Percentiles rank a stretch among this genome's conserved stretches.
These are phyloP conservation scores for Cheilosia impressa DNA, from an alignment of 2,888 invertebrate species.

Conservation along the genomic window DNA sequence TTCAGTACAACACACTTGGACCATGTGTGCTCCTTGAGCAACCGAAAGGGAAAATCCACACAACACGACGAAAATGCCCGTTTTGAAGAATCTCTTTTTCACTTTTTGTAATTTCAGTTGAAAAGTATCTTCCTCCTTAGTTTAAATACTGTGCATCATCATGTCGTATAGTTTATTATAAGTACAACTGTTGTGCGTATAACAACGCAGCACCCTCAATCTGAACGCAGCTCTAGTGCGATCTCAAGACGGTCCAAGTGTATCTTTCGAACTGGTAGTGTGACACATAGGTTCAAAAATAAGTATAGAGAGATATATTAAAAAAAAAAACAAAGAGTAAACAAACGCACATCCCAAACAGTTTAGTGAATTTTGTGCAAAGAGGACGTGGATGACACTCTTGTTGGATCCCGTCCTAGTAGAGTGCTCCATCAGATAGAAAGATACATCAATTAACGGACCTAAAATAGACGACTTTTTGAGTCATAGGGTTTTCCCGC, in stretches of 20 bases:
- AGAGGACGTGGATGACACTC: slow-evolving; percentile 38
- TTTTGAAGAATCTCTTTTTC: slow-evolving; percentile 56
- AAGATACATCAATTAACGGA: slow-evolving; percentile 74
- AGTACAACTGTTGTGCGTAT: slow-evolving; percentile 81
- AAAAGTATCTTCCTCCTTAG: slow-evolving; percentile 75
- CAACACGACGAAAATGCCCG: slow-evolving; percentile 65
- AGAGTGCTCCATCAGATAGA: slow-evolving; percentile 65
- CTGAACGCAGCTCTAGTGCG: slow-evolving; percentile 26
- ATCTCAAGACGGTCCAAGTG: slow-evolving; percentile 46
- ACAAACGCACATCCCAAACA: slow-evolving; percentile 47
- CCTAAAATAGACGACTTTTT: slow-evolving; percentile 66
- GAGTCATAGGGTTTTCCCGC: slow-evolving; percentile 82
- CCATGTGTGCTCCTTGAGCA: slow-evolving; percentile 80
- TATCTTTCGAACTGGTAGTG: slow-evolving; percentile 46
- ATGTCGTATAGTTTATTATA: slow-evolving; percentile 81
- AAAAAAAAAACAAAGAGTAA: slow-evolving; percentile 45
- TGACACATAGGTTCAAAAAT: slow-evolving; percentile 74
- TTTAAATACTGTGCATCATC: slow-evolving; percentile 82
- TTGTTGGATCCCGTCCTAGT: slow-evolving; percentile 49
- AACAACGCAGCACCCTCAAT: slow-evolving; percentile 78
- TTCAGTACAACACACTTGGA: slow-evolving; percentile 79
- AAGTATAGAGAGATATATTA: slow-evolving; percentile 71
- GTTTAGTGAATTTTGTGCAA: slow-evolving; percentile 55
- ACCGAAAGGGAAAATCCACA: slow-evolving; percentile 67
- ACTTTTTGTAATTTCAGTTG: background rate